These are phyloP conservation scores for Pangasius djambal DNA, from an alignment of 2,797 vertebrate genomes.

Conservation along the genomic window DNA sequence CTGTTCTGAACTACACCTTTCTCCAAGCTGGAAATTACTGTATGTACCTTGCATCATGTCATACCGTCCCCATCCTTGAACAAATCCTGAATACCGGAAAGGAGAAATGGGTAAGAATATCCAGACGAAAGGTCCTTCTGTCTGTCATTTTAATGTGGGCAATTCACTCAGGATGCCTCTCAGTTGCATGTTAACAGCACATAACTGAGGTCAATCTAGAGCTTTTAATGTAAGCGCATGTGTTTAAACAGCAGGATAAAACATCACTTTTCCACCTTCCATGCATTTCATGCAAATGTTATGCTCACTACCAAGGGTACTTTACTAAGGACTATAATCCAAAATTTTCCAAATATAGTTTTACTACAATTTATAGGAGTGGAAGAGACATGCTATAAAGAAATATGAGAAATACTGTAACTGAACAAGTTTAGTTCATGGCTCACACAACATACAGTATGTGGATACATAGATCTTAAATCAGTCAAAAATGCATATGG, in stretches of 20 bases:
- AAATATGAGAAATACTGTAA: background rate
- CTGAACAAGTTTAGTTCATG: background rate
- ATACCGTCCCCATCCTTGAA: constrained; percentile 59
- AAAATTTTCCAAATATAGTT: background rate
- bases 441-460: background rate
- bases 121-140: constrained; percentile 50
- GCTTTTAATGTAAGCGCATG: background rate
- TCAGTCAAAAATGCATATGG: constrained; percentile 5
- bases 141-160: constrained; percentile 54
- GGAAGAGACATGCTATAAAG: background rate
- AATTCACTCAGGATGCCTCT: constrained; percentile 26
- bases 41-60: constrained; percentile 62
- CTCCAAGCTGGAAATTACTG: constrained; percentile 59
- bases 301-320: background rate
- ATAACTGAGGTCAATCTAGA: constrained; percentile 7
- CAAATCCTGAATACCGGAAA: constrained; percentile 35
- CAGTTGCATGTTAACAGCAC: background rate
- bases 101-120: constrained; percentile 1
- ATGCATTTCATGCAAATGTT: background rate
- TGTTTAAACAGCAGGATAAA: background rate
- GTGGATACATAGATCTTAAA: background rate
- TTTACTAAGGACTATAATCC: background rate
- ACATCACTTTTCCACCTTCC: background rate
- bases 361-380: background rate
- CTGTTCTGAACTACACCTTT: constrained; percentile 45